Base-by-base conservation (phyloP, 2,888 invertebrate genomes). In the Drosophila imparisetae region DNA sequence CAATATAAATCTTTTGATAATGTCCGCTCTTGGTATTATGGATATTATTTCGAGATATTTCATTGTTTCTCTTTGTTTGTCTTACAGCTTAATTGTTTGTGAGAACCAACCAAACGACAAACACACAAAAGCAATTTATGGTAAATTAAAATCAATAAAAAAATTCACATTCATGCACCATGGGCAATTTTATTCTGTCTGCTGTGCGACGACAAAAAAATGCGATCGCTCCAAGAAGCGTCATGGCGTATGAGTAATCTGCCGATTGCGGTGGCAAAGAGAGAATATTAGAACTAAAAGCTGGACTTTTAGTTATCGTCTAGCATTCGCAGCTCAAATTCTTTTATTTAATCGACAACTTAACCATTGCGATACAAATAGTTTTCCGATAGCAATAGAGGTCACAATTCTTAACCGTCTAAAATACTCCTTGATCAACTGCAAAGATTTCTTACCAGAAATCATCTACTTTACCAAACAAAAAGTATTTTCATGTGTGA, bases 141-240 rank as follows among this genome's bases (percentile, higher is more conserved):
- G 71, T 81, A 77, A 85, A 85, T 85, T 85, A 49, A 85, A 86
- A 85, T 85, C 89, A 85, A 85, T 85, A 86, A 80, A 78, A 78
- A 78, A 78, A 72, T 69, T 63, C 76, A 79, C 81, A 80, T 66
- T 76, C 87, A 66, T 72, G 66, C 69, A 58, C 29, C 54, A 63
- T 67, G 40, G 29, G 10, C 66, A 78, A 69, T 78, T 80, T 40
- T 40, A 27, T 55, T 61, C 55, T 32, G 60, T 54, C 66, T 36
- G 38, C 15, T 11, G 30, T n/a, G 21, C 7, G 59, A 18, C 53
- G 40, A 27, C 50, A 21, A 15, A 36, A 65, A 61, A 15, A 68
- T 52, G 66, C 38, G 61, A 62, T 49, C 40, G 42, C 48, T 45
- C n/a, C 30, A 24, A 53, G 54, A 54, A 70, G 32, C 72, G 15